phyloP scores from a whole-genome alignment of 92 coral and sea anemone species.

The Epizoanthus illoricatus region DNA sequence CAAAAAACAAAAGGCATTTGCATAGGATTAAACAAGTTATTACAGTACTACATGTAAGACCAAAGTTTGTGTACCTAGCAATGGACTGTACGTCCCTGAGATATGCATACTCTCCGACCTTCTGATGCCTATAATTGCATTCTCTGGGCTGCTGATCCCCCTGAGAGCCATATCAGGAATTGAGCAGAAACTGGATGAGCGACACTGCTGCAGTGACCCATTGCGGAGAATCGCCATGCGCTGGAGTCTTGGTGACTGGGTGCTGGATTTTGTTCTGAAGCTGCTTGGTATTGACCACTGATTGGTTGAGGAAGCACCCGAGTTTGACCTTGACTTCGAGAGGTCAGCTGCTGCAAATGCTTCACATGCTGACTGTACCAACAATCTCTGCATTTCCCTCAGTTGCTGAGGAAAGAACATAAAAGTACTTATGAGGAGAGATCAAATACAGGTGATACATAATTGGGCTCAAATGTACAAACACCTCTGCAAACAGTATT shows the following conservation, averaged over 20 bases:
- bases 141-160: conserved; percentile 51
- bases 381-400: conserved; percentile 93
- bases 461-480: too few relatives aligned
- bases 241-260: conserved; percentile 62
- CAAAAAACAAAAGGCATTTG: too few relatives aligned
- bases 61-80: conserved; percentile 56
- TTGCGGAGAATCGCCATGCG: conserved; percentile 52
- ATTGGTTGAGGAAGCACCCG: conserved; percentile 74
- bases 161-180: conserved; percentile 63
- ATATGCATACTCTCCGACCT: conserved; percentile 80
- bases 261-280: conserved; percentile 49
- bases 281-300: conserved; percentile 53
- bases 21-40: too few relatives aligned
- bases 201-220: conserved; percentile 48
- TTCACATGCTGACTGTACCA: conserved; percentile 97
- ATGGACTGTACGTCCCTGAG: conserved; percentile 63
- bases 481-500: too few relatives aligned
- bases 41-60: too few relatives aligned
- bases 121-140: conserved; percentile 43
- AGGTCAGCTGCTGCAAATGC: conserved; percentile 88
- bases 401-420: conserved; percentile 61
- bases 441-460: background rate
- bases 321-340: conserved; percentile 90
- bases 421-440: background rate
- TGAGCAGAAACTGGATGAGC: conserved; percentile 80